Conservation (phyloP, 2,888 invertebrate species). For the Caenorhabditis drosophilae region DNA sequence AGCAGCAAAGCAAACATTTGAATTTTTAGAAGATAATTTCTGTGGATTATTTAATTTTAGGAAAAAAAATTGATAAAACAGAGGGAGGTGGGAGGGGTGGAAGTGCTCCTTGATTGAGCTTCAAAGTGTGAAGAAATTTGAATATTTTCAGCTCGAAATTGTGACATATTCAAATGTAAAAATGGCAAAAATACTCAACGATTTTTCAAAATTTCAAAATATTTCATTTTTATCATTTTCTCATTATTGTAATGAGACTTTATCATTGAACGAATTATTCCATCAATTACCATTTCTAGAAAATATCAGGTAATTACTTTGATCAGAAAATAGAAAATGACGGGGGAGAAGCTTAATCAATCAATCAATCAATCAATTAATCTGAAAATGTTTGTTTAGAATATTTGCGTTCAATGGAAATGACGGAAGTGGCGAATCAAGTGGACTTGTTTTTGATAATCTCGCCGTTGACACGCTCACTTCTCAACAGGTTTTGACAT, state of each 20-base stretch:
- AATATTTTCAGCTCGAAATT: conserved; percentile 23
- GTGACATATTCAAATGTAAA: background rate
- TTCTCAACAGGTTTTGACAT: conserved; percentile 12
- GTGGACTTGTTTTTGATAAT: conserved; percentile 22
- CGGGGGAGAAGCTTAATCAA: too few relatives aligned
- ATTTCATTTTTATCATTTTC: conserved; percentile 9
- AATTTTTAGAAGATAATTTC: too few relatives aligned
- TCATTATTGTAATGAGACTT: conserved; percentile 4
- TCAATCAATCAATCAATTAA: too few relatives aligned
- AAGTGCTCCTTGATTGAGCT: too few relatives aligned
- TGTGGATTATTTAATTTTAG: too few relatives aligned
- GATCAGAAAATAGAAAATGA: too few relatives aligned
- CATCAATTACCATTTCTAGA: background rate
- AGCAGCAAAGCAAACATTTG: too few relatives aligned
- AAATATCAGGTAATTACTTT: background rate
- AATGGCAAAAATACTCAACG: conserved; percentile 1
- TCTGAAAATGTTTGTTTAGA: background rate
- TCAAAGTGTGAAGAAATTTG: too few relatives aligned
- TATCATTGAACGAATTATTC: conserved; percentile 11
- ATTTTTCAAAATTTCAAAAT: conserved; percentile 1
- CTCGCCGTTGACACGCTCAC: conserved; percentile 6
- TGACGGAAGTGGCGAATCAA: conserved; percentile 9
- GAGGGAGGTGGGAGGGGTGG: too few relatives aligned
- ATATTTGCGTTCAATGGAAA: conserved; percentile 13
- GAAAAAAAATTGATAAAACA: too few relatives aligned